Percentiles rank a stretch among this genome's conserved stretches.
Evolutionary conservation across 2,888 invertebrate genomes (phyloP).

Genomic region (Venustoraphidia nigricollis): DNA sequence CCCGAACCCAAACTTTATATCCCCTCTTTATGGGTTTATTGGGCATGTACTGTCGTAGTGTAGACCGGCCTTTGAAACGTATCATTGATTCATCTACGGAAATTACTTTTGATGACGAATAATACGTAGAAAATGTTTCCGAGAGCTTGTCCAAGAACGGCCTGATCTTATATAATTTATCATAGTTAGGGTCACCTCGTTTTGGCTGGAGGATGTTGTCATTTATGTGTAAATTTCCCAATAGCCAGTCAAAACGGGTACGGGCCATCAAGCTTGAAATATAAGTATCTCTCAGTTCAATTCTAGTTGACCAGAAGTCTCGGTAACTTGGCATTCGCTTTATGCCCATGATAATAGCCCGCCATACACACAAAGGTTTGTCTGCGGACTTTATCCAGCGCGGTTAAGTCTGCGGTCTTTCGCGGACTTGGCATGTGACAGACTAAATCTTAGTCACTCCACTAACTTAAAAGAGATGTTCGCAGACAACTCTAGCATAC

Average conservation of each 20-base stretch:
- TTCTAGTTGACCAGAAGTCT: slow-evolving; percentile 13
- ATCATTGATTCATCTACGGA: slow-evolving; percentile 15
- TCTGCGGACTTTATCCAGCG: no score
- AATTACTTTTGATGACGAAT: slow-evolving; percentile 7
- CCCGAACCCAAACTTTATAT: slow-evolving; percentile 15
- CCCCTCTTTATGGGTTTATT: slow-evolving; percentile 14
- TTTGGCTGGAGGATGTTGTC: slow-evolving; percentile 12
- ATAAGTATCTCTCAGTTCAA: slow-evolving; percentile 10
- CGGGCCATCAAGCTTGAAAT: slow-evolving; percentile 11
- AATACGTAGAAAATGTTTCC: slow-evolving; percentile 7
- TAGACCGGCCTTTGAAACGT: slow-evolving; percentile 14
- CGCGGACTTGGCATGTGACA: no score
- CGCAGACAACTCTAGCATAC: no score
- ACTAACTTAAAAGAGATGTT: no score
- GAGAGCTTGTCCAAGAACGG: slow-evolving; percentile 9
- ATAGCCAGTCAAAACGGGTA: slow-evolving; percentile 11
- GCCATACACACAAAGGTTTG: no score
- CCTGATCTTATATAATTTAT: slow-evolving; percentile 14
- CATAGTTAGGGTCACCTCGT: slow-evolving; percentile 10
- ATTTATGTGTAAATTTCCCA: slow-evolving; percentile 14
- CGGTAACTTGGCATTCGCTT: slow-evolving; percentile 13
- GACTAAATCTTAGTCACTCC: no score
- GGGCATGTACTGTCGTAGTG: slow-evolving; percentile 14
- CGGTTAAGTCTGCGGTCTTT: no score
- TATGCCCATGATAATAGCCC: slow-evolving; percentile 15